Evolutionary conservation across 2,797 vertebrate genomes (phyloP).

Genomic region (Ceryle rudis): DNA sequence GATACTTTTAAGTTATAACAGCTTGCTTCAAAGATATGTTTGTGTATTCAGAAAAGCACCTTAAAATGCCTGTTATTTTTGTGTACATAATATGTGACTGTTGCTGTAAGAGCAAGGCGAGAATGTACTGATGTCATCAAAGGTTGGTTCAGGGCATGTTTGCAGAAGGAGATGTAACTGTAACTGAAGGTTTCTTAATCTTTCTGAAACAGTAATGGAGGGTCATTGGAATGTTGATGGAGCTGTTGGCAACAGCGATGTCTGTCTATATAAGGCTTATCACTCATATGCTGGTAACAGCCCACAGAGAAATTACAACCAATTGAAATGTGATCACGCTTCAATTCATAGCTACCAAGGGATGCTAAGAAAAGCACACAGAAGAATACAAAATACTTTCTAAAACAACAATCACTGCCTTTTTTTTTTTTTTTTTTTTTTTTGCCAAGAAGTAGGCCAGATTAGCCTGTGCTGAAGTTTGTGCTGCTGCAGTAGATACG

Average conservation of each 20-base stretch:
- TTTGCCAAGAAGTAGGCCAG: neutral
- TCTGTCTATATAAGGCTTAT: neutral
- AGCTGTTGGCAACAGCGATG: neutral
- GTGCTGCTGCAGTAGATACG: neutral
- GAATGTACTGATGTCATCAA: neutral
- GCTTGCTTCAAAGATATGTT: neutral
- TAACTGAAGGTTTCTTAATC: neutral
- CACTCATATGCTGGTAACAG: neutral
- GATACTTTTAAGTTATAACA: neutral
- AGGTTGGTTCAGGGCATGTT: neutral
- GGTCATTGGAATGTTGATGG: neutral
- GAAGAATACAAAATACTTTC: neutral
- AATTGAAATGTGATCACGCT: neutral
- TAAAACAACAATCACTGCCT: neutral
- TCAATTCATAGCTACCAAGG: neutral
- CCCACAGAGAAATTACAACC: neutral
- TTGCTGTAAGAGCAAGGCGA: neutral
- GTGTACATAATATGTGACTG: neutral
- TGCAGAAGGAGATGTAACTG: neutral
- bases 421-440: too few species aligned
- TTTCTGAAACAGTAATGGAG: neutral
- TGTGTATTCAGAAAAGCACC: neutral
- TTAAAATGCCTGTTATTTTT: neutral
- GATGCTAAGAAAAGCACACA: neutral
- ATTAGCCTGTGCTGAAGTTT: neutral